phyloP scores from a whole-genome alignment of 2,888 invertebrate species.

The Cyaniris semiargus region DNA sequence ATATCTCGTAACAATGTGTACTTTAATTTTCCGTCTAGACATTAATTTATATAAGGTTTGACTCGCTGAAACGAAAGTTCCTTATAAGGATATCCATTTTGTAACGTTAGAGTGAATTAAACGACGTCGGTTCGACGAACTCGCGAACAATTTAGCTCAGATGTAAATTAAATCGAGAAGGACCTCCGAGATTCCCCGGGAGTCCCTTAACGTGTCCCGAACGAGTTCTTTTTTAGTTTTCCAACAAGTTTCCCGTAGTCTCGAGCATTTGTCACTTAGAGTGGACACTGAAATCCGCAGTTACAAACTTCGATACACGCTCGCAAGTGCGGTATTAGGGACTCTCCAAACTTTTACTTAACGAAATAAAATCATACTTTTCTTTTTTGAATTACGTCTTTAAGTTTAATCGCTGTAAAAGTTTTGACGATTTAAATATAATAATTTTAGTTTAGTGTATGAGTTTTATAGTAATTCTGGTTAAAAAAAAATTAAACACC shows the following conservation, averaged over 20 bases:
- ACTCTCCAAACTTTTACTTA: conserved; percentile 8
- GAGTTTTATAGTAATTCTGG: neutral
- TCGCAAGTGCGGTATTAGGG: conserved; percentile 30
- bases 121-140: conserved; percentile 69
- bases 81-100: conserved; percentile 67
- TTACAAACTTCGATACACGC: conserved; percentile 46
- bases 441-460: neutral
- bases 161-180: conserved; percentile 76
- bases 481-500: neutral
- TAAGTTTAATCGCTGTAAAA: neutral
- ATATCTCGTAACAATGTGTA: conserved; percentile 40
- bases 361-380: conserved; percentile 22
- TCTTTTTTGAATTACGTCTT: conserved; percentile 7
- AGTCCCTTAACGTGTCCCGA: conserved; percentile 59
- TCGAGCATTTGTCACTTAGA: conserved; percentile 70
- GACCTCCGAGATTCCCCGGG: conserved; percentile 48
- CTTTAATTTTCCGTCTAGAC: conserved; percentile 44
- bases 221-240: conserved; percentile 71
- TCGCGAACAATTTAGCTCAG: conserved; percentile 69
- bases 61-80: conserved; percentile 44
- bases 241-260: conserved; percentile 69
- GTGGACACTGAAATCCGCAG: conserved; percentile 65
- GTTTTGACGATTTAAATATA: neutral
- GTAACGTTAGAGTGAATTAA: conserved; percentile 66
- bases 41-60: conserved; percentile 47